phyloP scores from a whole-genome alignment of 92 coral and sea anemone species.

The Galaxea fascicularis region DNA sequence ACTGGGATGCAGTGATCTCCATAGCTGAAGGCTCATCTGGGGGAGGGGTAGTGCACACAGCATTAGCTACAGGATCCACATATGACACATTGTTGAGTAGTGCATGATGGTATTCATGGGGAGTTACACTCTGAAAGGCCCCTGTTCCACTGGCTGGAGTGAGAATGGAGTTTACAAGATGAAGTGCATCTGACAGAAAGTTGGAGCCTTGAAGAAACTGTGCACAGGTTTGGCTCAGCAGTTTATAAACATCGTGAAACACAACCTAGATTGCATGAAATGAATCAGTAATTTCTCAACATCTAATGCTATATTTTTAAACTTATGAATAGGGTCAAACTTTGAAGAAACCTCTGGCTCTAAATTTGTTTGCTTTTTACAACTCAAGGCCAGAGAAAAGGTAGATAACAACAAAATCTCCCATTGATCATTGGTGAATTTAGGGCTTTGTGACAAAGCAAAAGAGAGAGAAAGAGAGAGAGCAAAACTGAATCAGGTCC shows the following conservation, averaged over 20 bases:
- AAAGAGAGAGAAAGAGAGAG: too few species aligned
- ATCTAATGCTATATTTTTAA: too few species aligned
- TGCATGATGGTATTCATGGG: neutral
- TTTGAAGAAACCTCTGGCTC: too few species aligned
- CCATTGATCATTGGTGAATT: too few species aligned
- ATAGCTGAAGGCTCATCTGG: conserved; percentile 47
- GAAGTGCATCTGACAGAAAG: conserved; percentile 34
- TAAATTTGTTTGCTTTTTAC: too few species aligned
- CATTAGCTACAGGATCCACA: conserved; percentile 18
- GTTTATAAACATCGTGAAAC: conserved; percentile 21
- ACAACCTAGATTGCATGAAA: neutral
- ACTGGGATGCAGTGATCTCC: conserved; percentile 37
- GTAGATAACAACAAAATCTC: too few species aligned
- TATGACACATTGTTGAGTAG: neutral
- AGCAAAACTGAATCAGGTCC: too few species aligned
- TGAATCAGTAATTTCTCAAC: neutral
- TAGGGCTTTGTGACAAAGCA: too few species aligned
- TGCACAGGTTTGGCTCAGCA: conserved; percentile 21
- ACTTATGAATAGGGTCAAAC: too few species aligned
- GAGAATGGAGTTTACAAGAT: conserved; percentile 21
- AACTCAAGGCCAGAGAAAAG: too few species aligned
- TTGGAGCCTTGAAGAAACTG: conserved; percentile 44
- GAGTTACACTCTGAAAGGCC: neutral
- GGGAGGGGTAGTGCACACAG: conserved; percentile 52
- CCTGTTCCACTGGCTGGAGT: neutral